Evolutionary conservation across 2,888 invertebrate species (phyloP).

Genomic region (Agriopis marginaria): DNA sequence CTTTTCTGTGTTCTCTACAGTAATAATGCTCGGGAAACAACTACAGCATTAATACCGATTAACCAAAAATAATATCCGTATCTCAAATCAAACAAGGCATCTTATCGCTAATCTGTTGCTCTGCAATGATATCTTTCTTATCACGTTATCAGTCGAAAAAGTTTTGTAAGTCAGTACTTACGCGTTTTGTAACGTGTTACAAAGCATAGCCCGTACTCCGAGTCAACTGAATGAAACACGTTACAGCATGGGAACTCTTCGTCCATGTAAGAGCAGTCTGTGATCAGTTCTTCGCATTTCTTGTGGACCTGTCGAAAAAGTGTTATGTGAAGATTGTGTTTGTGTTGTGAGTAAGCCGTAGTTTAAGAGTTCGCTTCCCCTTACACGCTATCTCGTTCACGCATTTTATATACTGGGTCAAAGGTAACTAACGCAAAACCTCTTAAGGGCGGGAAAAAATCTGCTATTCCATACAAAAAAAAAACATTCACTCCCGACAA

Average conservation of each 20-base stretch:
- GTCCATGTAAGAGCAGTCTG: conserved; percentile 79
- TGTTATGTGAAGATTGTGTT: neutral
- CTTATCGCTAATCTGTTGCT: conserved; percentile 47
- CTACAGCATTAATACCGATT: neutral
- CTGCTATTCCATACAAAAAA: too few species aligned
- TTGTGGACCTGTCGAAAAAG: conserved; percentile 69
- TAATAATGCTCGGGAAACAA: neutral
- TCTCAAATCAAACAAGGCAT: conserved; percentile 31
- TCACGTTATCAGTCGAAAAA: conserved; percentile 23
- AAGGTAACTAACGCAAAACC: too few species aligned
- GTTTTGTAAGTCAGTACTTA: conserved; percentile 49
- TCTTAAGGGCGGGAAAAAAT: too few species aligned
- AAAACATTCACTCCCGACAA: too few species aligned
- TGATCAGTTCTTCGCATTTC: conserved; percentile 74
- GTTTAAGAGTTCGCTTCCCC: too few species aligned
- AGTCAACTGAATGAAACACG: conserved; percentile 77
- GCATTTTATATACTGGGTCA: too few species aligned
- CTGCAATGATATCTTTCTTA: conserved; percentile 35
- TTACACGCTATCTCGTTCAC: too few species aligned
- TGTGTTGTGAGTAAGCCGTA: neutral
- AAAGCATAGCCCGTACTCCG: conserved; percentile 84
- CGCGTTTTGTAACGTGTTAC: conserved; percentile 84
- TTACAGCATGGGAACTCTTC: conserved; percentile 80
- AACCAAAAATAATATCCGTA: neutral
- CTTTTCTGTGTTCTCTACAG: neutral